Evolutionary conservation across 2,113 vertebrate genomes (phyloP).

Genomic region (Microcebus griseorufus): DNA sequence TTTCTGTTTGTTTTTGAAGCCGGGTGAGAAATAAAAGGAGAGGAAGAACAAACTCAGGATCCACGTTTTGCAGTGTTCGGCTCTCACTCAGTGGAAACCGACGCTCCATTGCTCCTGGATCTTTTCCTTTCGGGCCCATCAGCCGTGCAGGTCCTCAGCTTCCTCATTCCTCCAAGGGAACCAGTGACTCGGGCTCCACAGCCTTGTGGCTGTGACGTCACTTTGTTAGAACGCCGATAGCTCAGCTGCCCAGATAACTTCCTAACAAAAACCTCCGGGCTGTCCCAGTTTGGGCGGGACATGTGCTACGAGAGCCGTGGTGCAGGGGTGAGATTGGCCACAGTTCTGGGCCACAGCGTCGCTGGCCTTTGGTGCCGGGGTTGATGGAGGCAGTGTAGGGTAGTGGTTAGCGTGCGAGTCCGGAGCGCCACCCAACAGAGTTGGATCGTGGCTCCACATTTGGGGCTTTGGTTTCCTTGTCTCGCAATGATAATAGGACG

Average conservation of each 20-base stretch:
- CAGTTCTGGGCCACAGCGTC: not conserved
- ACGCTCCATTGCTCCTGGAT: not conserved
- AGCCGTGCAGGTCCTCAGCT: not conserved
- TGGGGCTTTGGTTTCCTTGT: not conserved
- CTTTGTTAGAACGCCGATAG: not conserved
- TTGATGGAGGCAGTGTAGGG: not conserved
- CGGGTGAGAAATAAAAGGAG: not conserved
- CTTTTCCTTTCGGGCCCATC: not conserved
- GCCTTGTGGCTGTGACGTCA: constrained; percentile 3
- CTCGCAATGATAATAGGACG: not conserved
- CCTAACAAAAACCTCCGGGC: not conserved
- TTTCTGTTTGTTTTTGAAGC: not conserved
- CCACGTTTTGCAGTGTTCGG: not conserved
- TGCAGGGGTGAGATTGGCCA: accelerated
- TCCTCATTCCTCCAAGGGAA: not conserved
- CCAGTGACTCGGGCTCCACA: not conserved
- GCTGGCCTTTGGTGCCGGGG: not conserved
- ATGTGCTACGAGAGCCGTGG: accelerated
- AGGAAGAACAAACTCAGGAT: not conserved
- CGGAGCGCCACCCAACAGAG: accelerated
- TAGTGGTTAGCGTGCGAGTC: not conserved
- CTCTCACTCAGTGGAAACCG: not conserved
- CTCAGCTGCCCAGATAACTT: not conserved
- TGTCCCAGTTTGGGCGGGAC: not conserved
- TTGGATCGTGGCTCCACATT: not conserved